Evolutionary conservation across 1,140 invertebrate species (phyloP).

Genomic region (Aphaenogaster floridana): DNA sequence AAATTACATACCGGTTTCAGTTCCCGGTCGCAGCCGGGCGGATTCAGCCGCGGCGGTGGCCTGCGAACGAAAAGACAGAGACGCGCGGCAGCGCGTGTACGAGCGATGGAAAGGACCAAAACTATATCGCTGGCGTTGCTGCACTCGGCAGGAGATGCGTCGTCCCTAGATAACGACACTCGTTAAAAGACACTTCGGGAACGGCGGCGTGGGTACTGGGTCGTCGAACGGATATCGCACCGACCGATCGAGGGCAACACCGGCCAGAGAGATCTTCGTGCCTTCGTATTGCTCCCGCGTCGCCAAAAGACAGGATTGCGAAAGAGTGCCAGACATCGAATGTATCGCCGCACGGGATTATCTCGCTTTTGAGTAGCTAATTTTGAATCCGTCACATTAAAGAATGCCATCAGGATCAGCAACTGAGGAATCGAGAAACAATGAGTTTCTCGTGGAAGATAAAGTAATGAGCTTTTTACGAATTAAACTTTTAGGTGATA

Average conservation of each 20-base stretch:
- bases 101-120: constrained; percentile 42
- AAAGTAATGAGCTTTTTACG: neutral
- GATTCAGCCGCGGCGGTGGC: constrained; percentile 3
- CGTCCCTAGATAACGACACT: constrained; percentile 20
- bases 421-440: neutral
- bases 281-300: constrained; percentile 19
- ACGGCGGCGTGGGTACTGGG: neutral
- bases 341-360: constrained; percentile 1
- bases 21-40: constrained; percentile 29
- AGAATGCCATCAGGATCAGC: neutral
- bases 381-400: neutral
- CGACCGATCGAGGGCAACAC: neutral
- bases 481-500: neutral
- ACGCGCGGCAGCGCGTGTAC: neutral
- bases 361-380: neutral
- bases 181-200: constrained; percentile 54
- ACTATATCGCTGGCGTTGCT: neutral
- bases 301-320: constrained; percentile 33
- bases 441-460: neutral
- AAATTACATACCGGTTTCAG: constrained; percentile 58
- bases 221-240: constrained; percentile 44
- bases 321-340: neutral
- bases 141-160: constrained; percentile 1
- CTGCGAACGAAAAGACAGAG: constrained; percentile 37
- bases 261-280: neutral